Evolutionary conservation across 2,113 vertebrate genomes (phyloP).

Genomic region (Nerophis lumbriciformis): DNA sequence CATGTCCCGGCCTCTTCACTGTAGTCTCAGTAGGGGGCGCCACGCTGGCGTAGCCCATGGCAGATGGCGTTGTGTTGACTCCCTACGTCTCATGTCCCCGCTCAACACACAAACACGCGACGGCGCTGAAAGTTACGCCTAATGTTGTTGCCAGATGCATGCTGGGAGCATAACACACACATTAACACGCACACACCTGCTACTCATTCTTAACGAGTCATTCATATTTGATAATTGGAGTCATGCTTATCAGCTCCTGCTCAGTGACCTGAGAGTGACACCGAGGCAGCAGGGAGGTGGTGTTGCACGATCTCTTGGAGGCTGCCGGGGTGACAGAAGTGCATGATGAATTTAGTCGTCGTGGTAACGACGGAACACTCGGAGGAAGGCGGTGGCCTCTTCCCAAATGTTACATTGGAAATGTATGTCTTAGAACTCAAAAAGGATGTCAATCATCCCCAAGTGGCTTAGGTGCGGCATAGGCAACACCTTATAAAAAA

Average conservation of each 20-base stretch:
- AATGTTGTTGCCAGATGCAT: conserved; percentile 56
- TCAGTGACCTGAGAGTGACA: conserved; percentile 54
- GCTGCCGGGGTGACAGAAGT: conserved; percentile 41
- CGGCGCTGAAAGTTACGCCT: conserved; percentile 43
- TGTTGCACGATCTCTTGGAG: conserved; percentile 65
- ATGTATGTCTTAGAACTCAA: background rate
- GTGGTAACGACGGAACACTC: background rate
- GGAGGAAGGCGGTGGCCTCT: background rate
- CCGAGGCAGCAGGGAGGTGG: conserved; percentile 28
- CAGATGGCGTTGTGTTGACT: conserved; percentile 66
- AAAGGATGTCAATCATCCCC: background rate
- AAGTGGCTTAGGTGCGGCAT: background rate
- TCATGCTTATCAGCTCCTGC: conserved; percentile 49
- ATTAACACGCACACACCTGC: conserved; percentile 12
- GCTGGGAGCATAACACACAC: conserved; percentile 35
- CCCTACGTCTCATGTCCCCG: conserved; percentile 61
- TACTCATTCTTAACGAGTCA: conserved; percentile 43
- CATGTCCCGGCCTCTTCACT: conserved; percentile 47
- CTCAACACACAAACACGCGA: conserved; percentile 19
- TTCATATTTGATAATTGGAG: conserved; percentile 52
- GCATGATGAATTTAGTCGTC: background rate
- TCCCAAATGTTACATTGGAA: background rate
- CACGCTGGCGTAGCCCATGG: conserved; percentile 58
- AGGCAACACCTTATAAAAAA: background rate
- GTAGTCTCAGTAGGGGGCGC: conserved; percentile 42